Evolutionary conservation across 2,797 vertebrate species (phyloP).

Genomic region (Tauraco hartlaubi): DNA sequence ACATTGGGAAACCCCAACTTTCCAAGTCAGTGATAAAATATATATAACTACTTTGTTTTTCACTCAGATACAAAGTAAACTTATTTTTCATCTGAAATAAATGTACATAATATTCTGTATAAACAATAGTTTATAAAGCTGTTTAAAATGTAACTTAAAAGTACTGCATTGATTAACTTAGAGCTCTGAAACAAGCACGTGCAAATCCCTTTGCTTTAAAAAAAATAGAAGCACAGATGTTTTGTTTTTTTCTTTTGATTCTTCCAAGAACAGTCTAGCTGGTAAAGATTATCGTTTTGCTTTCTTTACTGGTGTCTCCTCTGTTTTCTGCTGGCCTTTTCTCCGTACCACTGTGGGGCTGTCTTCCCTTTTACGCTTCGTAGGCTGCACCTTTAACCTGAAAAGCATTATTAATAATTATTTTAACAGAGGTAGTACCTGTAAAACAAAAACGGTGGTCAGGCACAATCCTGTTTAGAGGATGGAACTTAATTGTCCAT

Average conservation of each 20-base stretch:
- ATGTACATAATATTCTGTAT: slow-evolving; percentile 79
- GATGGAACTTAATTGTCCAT: neutral
- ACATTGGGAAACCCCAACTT: slow-evolving; percentile 74
- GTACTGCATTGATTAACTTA: slow-evolving; percentile 73
- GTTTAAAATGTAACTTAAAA: slow-evolving; percentile 76
- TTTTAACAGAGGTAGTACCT: neutral
- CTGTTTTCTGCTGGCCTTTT: slow-evolving; percentile 87
- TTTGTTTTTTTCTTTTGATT: neutral
- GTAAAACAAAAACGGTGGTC: neutral
- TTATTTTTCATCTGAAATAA: slow-evolving; percentile 79
- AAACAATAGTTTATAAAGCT: slow-evolving; percentile 81
- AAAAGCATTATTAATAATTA: slow-evolving; percentile 6
- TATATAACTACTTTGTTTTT: slow-evolving; percentile 82
- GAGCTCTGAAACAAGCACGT: slow-evolving; percentile 75
- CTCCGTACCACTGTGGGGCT: slow-evolving; percentile 88
- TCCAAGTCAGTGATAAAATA: slow-evolving; percentile 78
- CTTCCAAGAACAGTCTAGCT: neutral
- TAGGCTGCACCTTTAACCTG: slow-evolving; percentile 84
- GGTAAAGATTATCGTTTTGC: slow-evolving; percentile 86
- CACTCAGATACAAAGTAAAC: slow-evolving; percentile 82
- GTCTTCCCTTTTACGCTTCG: slow-evolving; percentile 88
- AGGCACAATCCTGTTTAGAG: neutral
- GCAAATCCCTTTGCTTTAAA: slow-evolving; percentile 72
- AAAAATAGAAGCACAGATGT: slow-evolving; percentile 52
- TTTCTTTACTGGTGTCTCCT: slow-evolving; percentile 89